phyloP scores from a whole-genome alignment of 2,797 vertebrate species.

The Acrocephalus scirpaceus region DNA sequence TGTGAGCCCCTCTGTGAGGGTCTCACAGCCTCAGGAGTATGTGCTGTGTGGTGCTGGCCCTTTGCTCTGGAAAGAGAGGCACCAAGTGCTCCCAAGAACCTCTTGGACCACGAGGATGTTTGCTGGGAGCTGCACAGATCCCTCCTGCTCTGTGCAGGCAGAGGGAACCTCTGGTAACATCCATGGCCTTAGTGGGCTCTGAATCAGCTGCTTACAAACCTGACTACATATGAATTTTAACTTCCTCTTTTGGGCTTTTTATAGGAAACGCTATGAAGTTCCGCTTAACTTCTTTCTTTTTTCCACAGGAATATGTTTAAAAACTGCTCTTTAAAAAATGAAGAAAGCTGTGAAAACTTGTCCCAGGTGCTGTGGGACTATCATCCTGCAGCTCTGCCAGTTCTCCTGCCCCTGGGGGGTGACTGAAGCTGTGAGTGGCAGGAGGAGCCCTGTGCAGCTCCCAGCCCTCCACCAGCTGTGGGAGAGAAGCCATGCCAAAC shows the following conservation, averaged over 20 bases:
- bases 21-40: accelerated
- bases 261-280: conserved; percentile 67
- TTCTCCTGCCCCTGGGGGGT: background rate
- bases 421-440: background rate
- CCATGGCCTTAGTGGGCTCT: background rate
- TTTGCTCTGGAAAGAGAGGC: background rate
- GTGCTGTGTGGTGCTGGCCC: background rate
- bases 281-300: background rate
- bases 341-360: background rate
- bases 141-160: background rate
- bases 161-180: background rate
- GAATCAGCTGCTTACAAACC: conserved; percentile 35
- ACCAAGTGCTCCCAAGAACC: background rate
- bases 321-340: background rate
- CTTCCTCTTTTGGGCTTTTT: conserved; percentile 70
- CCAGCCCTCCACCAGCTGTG: background rate
- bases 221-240: conserved; percentile 33
- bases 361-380: accelerated
- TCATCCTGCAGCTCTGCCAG: background rate
- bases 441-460: background rate
- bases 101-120: background rate
- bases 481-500: background rate
- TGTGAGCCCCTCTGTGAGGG: background rate
- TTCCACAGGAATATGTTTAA: background rate
- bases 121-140: background rate